These are phyloP conservation scores for Sminthurides aquaticus DNA, from an alignment of 2,888 invertebrate species.

Conservation along the genomic window DNA sequence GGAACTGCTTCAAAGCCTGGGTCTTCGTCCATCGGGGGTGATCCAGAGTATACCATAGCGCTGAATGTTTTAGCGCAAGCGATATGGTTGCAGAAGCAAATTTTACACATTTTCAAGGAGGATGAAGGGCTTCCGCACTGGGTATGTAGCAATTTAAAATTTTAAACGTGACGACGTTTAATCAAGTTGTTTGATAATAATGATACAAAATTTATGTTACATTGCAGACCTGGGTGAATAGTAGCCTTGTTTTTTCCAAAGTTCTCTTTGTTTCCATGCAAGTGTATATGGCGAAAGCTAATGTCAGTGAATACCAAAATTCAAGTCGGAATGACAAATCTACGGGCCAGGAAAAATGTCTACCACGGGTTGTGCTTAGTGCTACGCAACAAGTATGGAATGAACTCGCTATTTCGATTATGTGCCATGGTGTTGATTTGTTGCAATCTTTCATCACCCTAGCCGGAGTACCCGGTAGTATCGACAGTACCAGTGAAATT, in stretches of 20 bases:
- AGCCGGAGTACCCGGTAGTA: slow-evolving; percentile 19
- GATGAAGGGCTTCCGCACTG: slow-evolving; percentile 39
- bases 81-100: slow-evolving; percentile 39
- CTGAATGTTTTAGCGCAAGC: slow-evolving; percentile 29
- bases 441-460: slow-evolving; percentile 27
- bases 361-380: slow-evolving; percentile 35
- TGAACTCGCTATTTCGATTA: slow-evolving; percentile 36
- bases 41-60: slow-evolving; percentile 30
- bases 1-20: slow-evolving; percentile 5
- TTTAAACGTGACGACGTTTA: background rate
- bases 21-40: slow-evolving; percentile 18
- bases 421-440: slow-evolving; percentile 33
- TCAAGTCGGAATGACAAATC: slow-evolving; percentile 9
- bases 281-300: slow-evolving; percentile 38
- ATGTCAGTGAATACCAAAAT: slow-evolving; percentile 4
- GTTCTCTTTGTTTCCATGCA: slow-evolving; percentile 35
- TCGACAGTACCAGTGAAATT: slow-evolving; percentile 1
- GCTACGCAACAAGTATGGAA: slow-evolving; percentile 42
- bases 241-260: slow-evolving; percentile 35
- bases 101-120: slow-evolving; percentile 36
- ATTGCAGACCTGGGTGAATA: slow-evolving; percentile 41
- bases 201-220: too few species aligned
- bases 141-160: slow-evolving; percentile 19
- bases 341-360: slow-evolving; percentile 28
- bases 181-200: slow-evolving; percentile 7